Conservation (phyloP, 2,113 vertebrate genomes). For the Etheostoma cragini region DNA sequence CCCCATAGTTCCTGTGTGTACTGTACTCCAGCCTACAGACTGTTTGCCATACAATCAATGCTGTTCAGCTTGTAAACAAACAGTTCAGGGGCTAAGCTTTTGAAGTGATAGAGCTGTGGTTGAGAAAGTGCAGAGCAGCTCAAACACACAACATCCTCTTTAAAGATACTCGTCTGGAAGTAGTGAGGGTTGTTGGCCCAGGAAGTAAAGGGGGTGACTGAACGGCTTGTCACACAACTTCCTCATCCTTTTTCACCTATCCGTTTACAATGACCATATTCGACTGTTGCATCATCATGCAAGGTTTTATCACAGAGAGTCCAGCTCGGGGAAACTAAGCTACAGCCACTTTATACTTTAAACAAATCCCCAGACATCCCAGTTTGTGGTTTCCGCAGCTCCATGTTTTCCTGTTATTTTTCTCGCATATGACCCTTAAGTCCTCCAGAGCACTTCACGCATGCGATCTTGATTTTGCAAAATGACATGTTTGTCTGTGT, state of each 20-base stretch:
- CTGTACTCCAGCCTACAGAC: conserved; percentile 48
- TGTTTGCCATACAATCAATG: conserved; percentile 70
- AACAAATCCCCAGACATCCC: conserved; percentile 28
- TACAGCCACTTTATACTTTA: conserved; percentile 19
- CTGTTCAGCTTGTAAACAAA: conserved; percentile 68
- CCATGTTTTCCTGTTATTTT: conserved; percentile 38
- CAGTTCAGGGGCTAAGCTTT: conserved; percentile 69
- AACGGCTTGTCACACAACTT: conserved; percentile 80
- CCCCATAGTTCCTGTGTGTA: conserved; percentile 30
- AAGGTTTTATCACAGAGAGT: neutral
- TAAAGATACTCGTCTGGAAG: conserved; percentile 76
- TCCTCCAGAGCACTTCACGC: conserved; percentile 35
- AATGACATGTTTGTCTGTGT: conserved; percentile 41
- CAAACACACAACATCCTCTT: conserved; percentile 77
- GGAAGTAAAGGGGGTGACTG: conserved; percentile 80
- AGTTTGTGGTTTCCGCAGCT: conserved; percentile 34
- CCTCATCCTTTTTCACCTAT: conserved; percentile 65
- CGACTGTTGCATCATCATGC: conserved; percentile 24
- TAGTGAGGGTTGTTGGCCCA: conserved; percentile 78
- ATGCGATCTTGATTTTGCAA: conserved; percentile 49
- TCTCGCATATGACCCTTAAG: conserved; percentile 14
- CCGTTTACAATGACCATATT: conserved; percentile 50
- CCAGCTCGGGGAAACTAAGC: conserved; percentile 3
- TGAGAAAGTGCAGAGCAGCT: conserved; percentile 81
- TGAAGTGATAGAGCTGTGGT: conserved; percentile 73